Percentiles rank a stretch among this genome's conserved stretches.
These are phyloP conservation scores for Halisarca cf. caerulea DNA, from an alignment of 37 sponge, comb jelly and placozoan genomes.

Conservation along the genomic window DNA sequence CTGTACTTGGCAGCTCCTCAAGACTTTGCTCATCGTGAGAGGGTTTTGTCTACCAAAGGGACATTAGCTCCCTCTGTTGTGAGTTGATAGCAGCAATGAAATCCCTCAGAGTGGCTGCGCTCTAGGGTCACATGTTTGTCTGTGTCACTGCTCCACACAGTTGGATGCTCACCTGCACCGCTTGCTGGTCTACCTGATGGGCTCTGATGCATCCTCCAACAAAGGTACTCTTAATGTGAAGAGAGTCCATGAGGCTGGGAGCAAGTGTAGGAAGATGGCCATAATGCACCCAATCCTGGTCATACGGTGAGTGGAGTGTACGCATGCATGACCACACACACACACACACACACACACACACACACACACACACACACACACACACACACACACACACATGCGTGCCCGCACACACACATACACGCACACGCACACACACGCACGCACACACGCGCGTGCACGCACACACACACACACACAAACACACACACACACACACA, in stretches of 20 bases:
- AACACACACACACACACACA: no score
- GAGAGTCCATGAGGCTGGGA: constrained; percentile 53
- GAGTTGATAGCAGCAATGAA: neutral
- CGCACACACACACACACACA: no score
- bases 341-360: no score
- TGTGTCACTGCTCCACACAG: no score
- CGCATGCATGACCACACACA: neutral
- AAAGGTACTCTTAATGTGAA: constrained; percentile 16
- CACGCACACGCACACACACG: no score
- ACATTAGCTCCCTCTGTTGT: constrained; percentile 1
- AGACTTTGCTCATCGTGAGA: neutral
- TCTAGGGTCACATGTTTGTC: no score
- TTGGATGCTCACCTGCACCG: constrained; percentile 66
- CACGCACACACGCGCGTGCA: no score
- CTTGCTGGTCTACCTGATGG: constrained; percentile 60
- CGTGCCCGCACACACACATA: no score
- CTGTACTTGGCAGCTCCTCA: constrained; percentile 7
- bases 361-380: no score
- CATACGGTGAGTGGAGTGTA: constrained; percentile 31
- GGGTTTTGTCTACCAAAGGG: neutral
- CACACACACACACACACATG: no score
- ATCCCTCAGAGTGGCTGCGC: neutral
- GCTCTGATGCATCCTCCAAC: neutral
- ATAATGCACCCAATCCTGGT: constrained; percentile 62
- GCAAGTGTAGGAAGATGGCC: constrained; percentile 63